These are phyloP conservation scores for Crioceris asparagi DNA, from an alignment of 2,888 invertebrate species.

Conservation along the genomic window DNA sequence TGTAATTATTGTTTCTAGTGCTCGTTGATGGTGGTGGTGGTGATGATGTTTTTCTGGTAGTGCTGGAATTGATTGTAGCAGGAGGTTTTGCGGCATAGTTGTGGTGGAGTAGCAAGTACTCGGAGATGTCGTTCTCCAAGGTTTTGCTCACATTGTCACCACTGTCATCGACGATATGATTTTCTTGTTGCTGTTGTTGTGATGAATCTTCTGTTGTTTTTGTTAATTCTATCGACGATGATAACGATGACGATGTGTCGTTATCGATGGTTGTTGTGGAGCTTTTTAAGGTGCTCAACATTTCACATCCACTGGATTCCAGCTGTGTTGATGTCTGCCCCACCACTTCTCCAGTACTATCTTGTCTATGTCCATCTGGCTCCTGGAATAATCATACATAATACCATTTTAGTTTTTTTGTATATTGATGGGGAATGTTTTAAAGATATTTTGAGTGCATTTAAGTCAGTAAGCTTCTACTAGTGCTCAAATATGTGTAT, in stretches of 20 bases:
- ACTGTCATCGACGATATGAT: too few relatives aligned
- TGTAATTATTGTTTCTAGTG: conserved; percentile 16
- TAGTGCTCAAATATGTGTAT: too few relatives aligned
- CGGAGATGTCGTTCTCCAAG: conserved; percentile 29
- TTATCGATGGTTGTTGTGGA: too few relatives aligned
- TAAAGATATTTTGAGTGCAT: too few relatives aligned
- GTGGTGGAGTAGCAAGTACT: conserved; percentile 33
- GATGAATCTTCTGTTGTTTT: too few relatives aligned
- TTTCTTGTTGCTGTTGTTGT: not conserved
- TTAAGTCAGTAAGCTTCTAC: too few relatives aligned
- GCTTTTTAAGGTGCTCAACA: too few relatives aligned
- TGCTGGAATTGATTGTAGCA: conserved; percentile 5
- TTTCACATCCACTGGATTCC: conserved; percentile 63
- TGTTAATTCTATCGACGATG: too few relatives aligned
- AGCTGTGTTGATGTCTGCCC: conserved; percentile 74
- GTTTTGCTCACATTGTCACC: conserved; percentile 18
- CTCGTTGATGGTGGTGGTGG: conserved; percentile 18
- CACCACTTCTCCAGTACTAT: conserved; percentile 65
- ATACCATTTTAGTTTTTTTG: not conserved
- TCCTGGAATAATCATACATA: conserved; percentile 29
- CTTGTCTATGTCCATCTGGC: conserved; percentile 39
- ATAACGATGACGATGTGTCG: too few relatives aligned
- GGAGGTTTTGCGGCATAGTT: conserved; percentile 30
- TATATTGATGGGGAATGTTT: too few relatives aligned
- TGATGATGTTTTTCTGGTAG: conserved; percentile 15